A percentile compares a stretch with the other conserved stretches of the same genome.
phyloP scores from a whole-genome alignment of 2,888 invertebrate species.

The Seira sanloemensis region DNA sequence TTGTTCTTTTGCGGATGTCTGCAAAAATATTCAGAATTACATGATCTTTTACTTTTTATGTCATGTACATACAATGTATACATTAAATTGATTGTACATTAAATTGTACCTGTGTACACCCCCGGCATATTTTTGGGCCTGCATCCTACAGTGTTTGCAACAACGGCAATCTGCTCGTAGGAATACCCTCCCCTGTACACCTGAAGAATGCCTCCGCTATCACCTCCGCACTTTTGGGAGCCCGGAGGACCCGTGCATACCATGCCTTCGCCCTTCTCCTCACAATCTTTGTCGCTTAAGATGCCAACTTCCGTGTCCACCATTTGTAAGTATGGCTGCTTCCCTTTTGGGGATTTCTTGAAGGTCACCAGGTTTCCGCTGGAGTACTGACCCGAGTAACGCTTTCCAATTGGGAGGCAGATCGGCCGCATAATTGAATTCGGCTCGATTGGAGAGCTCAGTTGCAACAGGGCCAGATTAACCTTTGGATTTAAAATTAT shows the following conservation, averaged over 20 bases:
- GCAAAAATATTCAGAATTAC: background rate
- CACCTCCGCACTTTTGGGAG: slow-evolving; percentile 49
- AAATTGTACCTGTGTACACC: slow-evolving; percentile 63
- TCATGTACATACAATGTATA: background rate
- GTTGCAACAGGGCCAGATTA: slow-evolving; percentile 50
- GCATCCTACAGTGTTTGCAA: slow-evolving; percentile 54
- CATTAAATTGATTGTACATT: no score
- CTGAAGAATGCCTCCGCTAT: slow-evolving; percentile 34
- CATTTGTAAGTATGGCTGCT: slow-evolving; percentile 38
- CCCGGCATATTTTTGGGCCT: slow-evolving; percentile 38
- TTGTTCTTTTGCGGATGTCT: slow-evolving; percentile 55
- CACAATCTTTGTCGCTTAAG: slow-evolving; percentile 9
- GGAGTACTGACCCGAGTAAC: slow-evolving; percentile 20
- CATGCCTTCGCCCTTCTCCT: background rate
- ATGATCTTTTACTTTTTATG: background rate
- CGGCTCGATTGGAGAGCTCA: slow-evolving; percentile 37
- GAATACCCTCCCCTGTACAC: slow-evolving; percentile 54
- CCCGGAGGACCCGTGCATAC: slow-evolving; percentile 63
- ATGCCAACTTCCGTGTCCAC: slow-evolving; percentile 62
- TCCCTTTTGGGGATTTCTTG: slow-evolving; percentile 10
- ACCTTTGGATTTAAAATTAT: slow-evolving; percentile 28
- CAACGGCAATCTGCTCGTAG: slow-evolving; percentile 63
- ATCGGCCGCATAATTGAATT: slow-evolving; percentile 60
- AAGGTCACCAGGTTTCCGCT: slow-evolving; percentile 43
- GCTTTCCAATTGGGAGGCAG: slow-evolving; percentile 57